These are phyloP conservation scores for Turdus rufiventris DNA, from an alignment of 2,113 vertebrate species.

Conservation along the genomic window DNA sequence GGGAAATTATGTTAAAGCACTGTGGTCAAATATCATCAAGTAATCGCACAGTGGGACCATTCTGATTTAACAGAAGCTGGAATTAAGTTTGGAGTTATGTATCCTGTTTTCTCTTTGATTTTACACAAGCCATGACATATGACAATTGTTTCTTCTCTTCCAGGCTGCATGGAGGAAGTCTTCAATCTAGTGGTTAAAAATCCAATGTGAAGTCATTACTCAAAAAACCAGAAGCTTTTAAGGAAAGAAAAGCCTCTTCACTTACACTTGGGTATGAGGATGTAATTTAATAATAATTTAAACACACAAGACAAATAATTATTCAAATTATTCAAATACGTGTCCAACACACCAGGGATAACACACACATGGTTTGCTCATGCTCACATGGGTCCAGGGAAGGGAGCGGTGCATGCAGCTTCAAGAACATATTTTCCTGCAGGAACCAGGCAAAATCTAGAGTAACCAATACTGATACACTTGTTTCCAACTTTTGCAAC, in stretches of 20 bases:
- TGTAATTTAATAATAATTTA: background rate
- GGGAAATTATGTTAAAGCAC: background rate
- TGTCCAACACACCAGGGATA: background rate
- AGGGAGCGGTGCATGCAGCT: background rate
- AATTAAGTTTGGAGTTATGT: background rate
- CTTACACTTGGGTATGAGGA: background rate
- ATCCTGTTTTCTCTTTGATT: slow-evolving; percentile 8
- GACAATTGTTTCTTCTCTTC: background rate
- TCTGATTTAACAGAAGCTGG: background rate
- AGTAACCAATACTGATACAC: background rate
- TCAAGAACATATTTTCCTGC: background rate
- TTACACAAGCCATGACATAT: background rate
- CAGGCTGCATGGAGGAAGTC: background rate
- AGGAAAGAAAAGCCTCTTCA: background rate
- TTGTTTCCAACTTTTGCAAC: background rate
- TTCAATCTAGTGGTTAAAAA: background rate
- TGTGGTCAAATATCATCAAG: background rate
- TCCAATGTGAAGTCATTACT: background rate
- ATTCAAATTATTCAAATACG: background rate
- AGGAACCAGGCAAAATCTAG: background rate
- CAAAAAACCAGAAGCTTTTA: background rate
- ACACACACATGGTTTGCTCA: background rate
- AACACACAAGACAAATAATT: background rate
- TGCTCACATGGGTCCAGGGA: background rate
- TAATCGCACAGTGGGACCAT: background rate